Base-by-base conservation (phyloP, 2,888 invertebrate species). In the Lasioglossum morio region DNA sequence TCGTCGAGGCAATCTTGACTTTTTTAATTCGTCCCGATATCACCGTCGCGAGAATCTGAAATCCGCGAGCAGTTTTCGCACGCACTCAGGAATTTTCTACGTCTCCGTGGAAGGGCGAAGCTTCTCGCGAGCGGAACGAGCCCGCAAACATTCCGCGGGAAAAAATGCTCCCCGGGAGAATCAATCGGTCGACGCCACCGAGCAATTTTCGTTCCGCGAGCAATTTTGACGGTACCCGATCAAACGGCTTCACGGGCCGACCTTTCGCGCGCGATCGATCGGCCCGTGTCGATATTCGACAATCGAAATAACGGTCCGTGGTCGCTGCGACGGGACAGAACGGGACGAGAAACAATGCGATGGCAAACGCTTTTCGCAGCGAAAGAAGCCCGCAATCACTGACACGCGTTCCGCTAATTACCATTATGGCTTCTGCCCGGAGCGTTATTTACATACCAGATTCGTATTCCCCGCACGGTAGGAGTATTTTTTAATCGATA, bases 11-110 rank as follows among this genome's bases (percentile, higher is more conserved):
- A 84, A 88, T 84, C 79, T 79, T 73, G 69, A 84, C 84, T 81
- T 81, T 70, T 89, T 84, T 87, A 89, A 89, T 85, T 84, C 77
- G 75, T 69, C 60, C 37, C 53, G 63, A 77, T 75, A 72, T 27
- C 75, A 34, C 30, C 10, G 37, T 4, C 79, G 2, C 5, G 34
- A 4, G n/a, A 80, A 79, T 74, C 74, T 73, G 30, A 23, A n/a
- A 30, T 8, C 23, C 53, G 19, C n/a, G 48, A 34, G 23, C n/a
- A 37, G 8, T 53, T 63, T 8, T 27, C 60, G n/a, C 46, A 16
- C 57, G 57, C 27, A 16, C 60, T 27, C 27, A 30, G 60, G 34
- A 27, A 40, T 60, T 72, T 43, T 73, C 46, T 79, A 37, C 34
- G 63, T 27, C 23, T 30, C 14, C 60, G 37, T 4, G 10, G 4